These are phyloP conservation scores for Hyposmocoma kahamanoa DNA, from an alignment of 1,140 invertebrate species.

Conservation along the genomic window DNA sequence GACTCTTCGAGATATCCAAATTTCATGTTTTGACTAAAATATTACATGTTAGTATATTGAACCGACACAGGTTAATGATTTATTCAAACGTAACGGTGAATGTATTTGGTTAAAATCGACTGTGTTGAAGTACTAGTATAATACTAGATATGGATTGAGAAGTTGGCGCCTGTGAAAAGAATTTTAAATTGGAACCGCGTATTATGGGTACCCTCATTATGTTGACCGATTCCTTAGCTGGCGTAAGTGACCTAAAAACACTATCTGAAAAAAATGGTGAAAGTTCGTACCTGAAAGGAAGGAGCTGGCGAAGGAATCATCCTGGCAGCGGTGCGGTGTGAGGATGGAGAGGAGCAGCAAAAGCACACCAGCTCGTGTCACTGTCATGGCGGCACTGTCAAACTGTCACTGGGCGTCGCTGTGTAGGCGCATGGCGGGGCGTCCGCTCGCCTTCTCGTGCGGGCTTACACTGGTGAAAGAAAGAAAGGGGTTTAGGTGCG, in stretches of 20 bases:
- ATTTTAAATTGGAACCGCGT: no score
- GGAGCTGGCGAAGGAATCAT: slow-evolving; percentile 84
- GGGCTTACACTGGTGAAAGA: slow-evolving; percentile 20
- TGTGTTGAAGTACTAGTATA: no score
- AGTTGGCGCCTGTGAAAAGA: no score
- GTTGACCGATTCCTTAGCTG: no score
- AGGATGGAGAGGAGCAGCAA: slow-evolving; percentile 19
- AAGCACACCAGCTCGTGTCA: slow-evolving; percentile 16
- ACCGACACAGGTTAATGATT: no score
- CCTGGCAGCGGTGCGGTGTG: slow-evolving; percentile 65
- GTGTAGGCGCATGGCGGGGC: slow-evolving; percentile 28
- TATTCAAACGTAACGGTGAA: no score
- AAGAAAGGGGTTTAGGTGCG: slow-evolving; percentile 23
- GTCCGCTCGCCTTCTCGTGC: slow-evolving; percentile 21
- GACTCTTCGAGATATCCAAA: no score
- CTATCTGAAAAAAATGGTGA: slow-evolving; percentile 8
- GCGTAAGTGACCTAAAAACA: neutral
- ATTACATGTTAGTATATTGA: no score
- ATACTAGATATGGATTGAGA: no score
- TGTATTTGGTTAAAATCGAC: no score
- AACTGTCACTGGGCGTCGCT: slow-evolving; percentile 21
- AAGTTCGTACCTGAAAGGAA: slow-evolving; percentile 80
- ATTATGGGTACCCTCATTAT: no score
- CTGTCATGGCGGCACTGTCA: slow-evolving; percentile 30
- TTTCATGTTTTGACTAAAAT: no score